Evolutionary conservation across 2,797 vertebrate genomes (phyloP), one percentile per base, ranked within the genome.

Genomic region (Phoeniculus purpureus): DNA sequence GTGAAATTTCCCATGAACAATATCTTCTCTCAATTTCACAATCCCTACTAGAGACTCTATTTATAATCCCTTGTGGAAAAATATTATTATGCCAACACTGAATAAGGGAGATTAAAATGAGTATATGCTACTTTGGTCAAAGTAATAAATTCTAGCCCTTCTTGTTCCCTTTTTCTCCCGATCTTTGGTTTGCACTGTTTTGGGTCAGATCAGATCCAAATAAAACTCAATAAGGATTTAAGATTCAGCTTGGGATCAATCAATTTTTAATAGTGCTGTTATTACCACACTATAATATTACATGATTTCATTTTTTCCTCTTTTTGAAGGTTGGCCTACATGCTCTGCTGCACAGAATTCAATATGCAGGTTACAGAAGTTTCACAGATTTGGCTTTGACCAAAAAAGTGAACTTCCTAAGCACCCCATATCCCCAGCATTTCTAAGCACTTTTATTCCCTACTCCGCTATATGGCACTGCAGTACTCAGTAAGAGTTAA

Each of bases 21-120:
- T 77, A 79, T 65, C 26, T 74, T 91, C 32, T 86, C 75, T 81
- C 65, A 52, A 4, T 88, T 87, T 95, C 51, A 84, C 75, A 94
- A 45, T 82, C 58, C 31, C 37, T 74, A 32, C 93, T 89, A 76
- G 8, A 77, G 51, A 34, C 32, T 77, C 15, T 65, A 60, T 78
- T 81, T 90, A 77, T 74, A 91, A 71, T 60, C 21, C 22, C 48
- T 56, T 68, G 32, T 65, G 72, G 67, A 86, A 93, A 86, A 91
- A 82, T 75, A 92, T 82, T 86, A 34, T 86, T 87, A 80, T 72
- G 47, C 14, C 15, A 76, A 79, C 66, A 66, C 0, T 75, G 58
- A 81, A 74, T 52, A 87, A 79, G 82, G 31, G 13, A 81, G 12
- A 22, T 91, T 62, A 85, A 91, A 91, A 81, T 52, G 54, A 79